A percentile compares a stretch with the other conserved stretches of the same genome.
These are phyloP conservation scores for Stenchaetothrips biformis DNA, from an alignment of 2,888 invertebrate species.

Conservation along the genomic window DNA sequence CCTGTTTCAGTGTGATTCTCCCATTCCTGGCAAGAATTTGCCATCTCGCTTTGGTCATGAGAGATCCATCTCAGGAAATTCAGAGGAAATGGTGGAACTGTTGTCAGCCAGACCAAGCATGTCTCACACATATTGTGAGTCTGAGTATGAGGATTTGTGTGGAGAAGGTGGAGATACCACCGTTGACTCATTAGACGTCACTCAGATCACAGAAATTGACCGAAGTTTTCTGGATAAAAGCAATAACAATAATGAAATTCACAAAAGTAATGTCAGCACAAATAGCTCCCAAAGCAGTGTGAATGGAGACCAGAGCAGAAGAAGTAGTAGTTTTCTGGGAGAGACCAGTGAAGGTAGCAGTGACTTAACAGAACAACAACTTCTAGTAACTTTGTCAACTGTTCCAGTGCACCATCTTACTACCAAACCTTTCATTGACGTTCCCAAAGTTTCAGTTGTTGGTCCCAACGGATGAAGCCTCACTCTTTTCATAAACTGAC, in stretches of 20 bases:
- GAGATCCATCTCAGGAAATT: neutral
- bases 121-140: neutral
- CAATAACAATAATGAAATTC: neutral
- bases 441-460: slow-evolving; percentile 15
- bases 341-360: neutral
- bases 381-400: neutral
- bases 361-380: neutral
- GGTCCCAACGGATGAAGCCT: slow-evolving; percentile 8
- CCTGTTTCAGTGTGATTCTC: neutral
- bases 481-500: neutral
- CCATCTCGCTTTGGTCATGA: neutral
- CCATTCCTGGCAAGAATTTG: neutral
- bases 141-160: neutral
- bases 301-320: neutral
- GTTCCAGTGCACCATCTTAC: neutral
- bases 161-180: neutral
- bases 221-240: slow-evolving; percentile 5
- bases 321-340: neutral
- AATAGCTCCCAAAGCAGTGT: neutral
- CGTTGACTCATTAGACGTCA: neutral
- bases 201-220: neutral
- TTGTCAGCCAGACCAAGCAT: neutral
- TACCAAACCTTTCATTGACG: neutral
- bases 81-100: neutral
- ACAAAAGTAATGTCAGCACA: neutral